phyloP scores from a whole-genome alignment of 2,797 vertebrate species.

The Cephalopachus bancanus region DNA sequence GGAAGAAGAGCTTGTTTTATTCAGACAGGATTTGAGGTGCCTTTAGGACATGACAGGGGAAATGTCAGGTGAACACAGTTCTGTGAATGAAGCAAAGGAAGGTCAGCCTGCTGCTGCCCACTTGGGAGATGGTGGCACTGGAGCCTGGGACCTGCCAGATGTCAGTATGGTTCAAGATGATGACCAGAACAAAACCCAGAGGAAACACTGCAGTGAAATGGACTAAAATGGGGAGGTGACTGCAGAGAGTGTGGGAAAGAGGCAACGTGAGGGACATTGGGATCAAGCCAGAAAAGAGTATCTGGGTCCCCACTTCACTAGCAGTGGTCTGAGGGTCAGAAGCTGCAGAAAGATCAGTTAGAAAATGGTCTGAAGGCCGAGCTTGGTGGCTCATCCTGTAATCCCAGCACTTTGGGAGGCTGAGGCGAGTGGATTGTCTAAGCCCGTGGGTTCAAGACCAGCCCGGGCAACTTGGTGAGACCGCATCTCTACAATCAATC shows the following conservation, averaged over 20 bases:
- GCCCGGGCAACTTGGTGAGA: too few species aligned
- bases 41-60: neutral
- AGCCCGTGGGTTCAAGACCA: too few species aligned
- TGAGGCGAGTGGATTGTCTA: too few species aligned
- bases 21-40: neutral
- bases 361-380: neutral
- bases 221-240: accelerated
- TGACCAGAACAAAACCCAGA: neutral
- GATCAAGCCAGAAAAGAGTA: neutral
- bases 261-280: accelerated
- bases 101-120: neutral
- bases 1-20: neutral
- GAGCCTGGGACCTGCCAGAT: neutral
- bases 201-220: neutral
- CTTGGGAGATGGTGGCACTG: accelerated
- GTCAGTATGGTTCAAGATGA: accelerated
- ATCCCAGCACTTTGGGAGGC: too few species aligned
- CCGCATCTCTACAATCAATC: too few species aligned
- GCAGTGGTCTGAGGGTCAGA: neutral
- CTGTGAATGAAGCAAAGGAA: neutral
- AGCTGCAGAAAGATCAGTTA: neutral
- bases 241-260: too few species aligned
- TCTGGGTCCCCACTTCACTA: neutral
- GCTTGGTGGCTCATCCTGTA: too few species aligned
- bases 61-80: neutral